Conservation (phyloP, 2,113 vertebrate genomes). For the Marmota flaviventris region DNA sequence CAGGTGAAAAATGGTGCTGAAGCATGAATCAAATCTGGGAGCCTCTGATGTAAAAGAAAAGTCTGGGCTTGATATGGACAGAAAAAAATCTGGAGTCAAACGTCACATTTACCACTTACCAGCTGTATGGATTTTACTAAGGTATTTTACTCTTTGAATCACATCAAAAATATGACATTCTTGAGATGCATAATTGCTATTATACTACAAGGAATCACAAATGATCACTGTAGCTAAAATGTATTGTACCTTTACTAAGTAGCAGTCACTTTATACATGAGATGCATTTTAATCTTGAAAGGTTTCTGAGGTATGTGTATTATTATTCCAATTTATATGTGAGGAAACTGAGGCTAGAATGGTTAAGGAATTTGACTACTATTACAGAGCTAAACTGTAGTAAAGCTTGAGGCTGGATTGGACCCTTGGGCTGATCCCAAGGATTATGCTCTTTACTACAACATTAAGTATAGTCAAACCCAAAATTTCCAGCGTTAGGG, state of each 20-base stretch:
- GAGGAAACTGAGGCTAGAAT: not conserved
- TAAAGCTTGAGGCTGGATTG: not conserved
- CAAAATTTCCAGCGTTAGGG: not conserved
- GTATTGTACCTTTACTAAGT: not conserved
- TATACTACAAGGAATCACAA: not conserved
- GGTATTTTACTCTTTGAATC: not conserved
- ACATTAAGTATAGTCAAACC: slow-evolving; percentile 9
- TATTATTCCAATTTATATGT: slow-evolving; percentile 19
- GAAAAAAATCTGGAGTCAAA: not conserved
- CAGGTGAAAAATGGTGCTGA: not conserved
- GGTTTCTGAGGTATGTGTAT: not conserved
- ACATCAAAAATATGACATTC: not conserved
- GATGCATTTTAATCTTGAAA: not conserved
- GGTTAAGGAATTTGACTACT: not conserved
- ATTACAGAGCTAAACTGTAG: slow-evolving; percentile 10
- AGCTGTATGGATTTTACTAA: not conserved
- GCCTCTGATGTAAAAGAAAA: slow-evolving; percentile 1
- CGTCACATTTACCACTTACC: not conserved
- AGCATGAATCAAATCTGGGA: not conserved
- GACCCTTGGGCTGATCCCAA: not conserved
- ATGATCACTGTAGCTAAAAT: not conserved
- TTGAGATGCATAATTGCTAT: not conserved
- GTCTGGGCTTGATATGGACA: not conserved
- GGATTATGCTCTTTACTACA: not conserved
- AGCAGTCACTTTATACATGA: not conserved